phyloP scores from a whole-genome alignment of 92 coral and sea anemone genomes.

The Parazoanthus atlanticus region DNA sequence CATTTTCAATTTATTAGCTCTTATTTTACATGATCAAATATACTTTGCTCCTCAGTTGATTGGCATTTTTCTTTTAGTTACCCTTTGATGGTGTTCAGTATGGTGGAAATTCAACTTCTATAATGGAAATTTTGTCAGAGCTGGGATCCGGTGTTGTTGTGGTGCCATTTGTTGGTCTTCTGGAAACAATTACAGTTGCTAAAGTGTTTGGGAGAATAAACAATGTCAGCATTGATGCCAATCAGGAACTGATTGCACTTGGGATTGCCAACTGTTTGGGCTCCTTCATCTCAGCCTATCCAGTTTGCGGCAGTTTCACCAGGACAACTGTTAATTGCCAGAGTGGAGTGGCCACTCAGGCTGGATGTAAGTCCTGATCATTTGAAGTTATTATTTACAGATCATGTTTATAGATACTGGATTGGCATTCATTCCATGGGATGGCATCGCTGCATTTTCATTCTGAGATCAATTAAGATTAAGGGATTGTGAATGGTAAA shows the following conservation, averaged over 20 bases:
- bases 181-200: conserved; percentile 95
- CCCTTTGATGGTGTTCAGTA: conserved; percentile 66
- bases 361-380: conserved; percentile 73
- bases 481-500: too few relatives aligned
- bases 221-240: conserved; percentile 83
- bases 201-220: conserved; percentile 93
- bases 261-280: conserved; percentile 89
- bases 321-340: conserved; percentile 92
- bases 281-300: conserved; percentile 91
- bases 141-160: conserved; percentile 88
- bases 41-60: too few relatives aligned
- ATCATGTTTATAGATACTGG: too few relatives aligned
- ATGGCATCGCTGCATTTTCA: too few relatives aligned
- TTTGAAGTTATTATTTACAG: too few relatives aligned
- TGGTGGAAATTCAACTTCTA: conserved; percentile 60
- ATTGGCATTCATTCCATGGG: too few relatives aligned
- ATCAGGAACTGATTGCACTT: conserved; percentile 91
- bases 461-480: too few relatives aligned
- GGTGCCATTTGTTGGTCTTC: conserved; percentile 91
- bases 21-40: too few relatives aligned
- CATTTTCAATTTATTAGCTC: too few relatives aligned
- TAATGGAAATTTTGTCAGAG: conserved; percentile 65
- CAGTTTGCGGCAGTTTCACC: conserved; percentile 95
- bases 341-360: conserved; percentile 96
- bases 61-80: conserved; percentile 41